phyloP scores from a whole-genome alignment of 1,140 invertebrate genomes.

The Neelides sp. region DNA sequence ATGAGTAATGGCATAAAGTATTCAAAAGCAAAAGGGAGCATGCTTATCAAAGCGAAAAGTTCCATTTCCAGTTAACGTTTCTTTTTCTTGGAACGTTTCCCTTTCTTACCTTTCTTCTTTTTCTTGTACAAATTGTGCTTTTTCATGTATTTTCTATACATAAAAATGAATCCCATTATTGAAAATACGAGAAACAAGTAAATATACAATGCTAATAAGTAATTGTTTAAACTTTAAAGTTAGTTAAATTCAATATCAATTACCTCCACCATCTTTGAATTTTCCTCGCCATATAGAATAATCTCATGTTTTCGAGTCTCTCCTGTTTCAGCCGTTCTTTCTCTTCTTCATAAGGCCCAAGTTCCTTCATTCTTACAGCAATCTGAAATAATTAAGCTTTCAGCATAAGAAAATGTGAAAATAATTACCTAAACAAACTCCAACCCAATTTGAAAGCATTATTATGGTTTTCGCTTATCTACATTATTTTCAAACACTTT shows the following conservation, averaged over 20 bases:
- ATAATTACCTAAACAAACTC: too few species aligned
- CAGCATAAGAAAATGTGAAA: too few species aligned
- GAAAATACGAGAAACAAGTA: neutral
- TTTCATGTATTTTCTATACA: neutral
- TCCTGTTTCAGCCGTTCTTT: slow-evolving; percentile 17
- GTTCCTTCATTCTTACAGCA: slow-evolving; percentile 20
- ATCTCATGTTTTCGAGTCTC: slow-evolving; percentile 10
- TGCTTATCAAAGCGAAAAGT: too few species aligned
- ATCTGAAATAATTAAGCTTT: too few species aligned
- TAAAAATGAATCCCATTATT: too few species aligned
- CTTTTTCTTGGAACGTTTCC: too few species aligned
- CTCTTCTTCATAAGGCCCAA: slow-evolving; percentile 29
- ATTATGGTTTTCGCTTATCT: too few species aligned
- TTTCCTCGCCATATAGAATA: slow-evolving; percentile 20
- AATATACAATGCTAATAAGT: neutral
- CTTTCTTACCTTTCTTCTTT: slow-evolving; percentile 24
- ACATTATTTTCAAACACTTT: too few species aligned
- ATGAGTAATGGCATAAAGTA: too few species aligned
- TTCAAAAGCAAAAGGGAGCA: too few species aligned
- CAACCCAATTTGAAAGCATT: too few species aligned
- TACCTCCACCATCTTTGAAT: slow-evolving; percentile 30
- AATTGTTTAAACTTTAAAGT: neutral
- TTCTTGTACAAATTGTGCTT: slow-evolving; percentile 26
- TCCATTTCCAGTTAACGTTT: too few species aligned
- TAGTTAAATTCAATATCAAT: slow-evolving; percentile 22